Evolutionary conservation across 2,113 vertebrate species (phyloP), one percentile per base, ranked within the genome.

Genomic region (Smithornis capensis): DNA sequence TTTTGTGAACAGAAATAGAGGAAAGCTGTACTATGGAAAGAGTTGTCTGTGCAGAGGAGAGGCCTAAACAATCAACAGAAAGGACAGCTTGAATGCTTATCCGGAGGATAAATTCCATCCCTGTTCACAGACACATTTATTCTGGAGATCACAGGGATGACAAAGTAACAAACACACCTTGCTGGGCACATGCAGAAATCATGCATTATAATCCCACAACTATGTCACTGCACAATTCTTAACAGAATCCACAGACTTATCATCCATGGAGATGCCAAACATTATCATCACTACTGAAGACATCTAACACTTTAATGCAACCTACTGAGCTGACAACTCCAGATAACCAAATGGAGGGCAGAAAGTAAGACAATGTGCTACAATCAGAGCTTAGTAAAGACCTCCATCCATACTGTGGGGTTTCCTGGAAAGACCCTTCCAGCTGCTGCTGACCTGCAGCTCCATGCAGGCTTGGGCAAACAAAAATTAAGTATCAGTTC

Each of bases 1-100:
- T 96, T 96, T 96, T 94, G 83, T 92, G 76, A 94, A 94, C 60
- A 95, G 82, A 95, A 96, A 92, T 59, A 95, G 91, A 94, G 63
- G 83, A 78, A 94, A 94, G 79, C 86, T 95, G 79, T 83, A 57
- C 76, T 93, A 93, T 87, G 73, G 86, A 90, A 95, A 95, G 86
- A 89, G 76, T 40, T 90, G 86, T 92, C 96, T 95, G 83, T 92
- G 89, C 92, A 94, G 76, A 95, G 84, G 19, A 95, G 77, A 92
- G 69, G 88, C 90, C 94, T 96, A 90, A 95, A 85, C 77, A 94
- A 87, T 49, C 91, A 96, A 91, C 74, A 94, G 45, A 90, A 96
- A 94, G 91, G 80, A 93, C 79, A 93, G 83, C 76, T 68, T 87
- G 90, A 94, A 94, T 93, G 79, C 87, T 90, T 71, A 83, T 40